phyloP scores from a whole-genome alignment of 2,797 vertebrate species.

The Myripristis murdjan region DNA sequence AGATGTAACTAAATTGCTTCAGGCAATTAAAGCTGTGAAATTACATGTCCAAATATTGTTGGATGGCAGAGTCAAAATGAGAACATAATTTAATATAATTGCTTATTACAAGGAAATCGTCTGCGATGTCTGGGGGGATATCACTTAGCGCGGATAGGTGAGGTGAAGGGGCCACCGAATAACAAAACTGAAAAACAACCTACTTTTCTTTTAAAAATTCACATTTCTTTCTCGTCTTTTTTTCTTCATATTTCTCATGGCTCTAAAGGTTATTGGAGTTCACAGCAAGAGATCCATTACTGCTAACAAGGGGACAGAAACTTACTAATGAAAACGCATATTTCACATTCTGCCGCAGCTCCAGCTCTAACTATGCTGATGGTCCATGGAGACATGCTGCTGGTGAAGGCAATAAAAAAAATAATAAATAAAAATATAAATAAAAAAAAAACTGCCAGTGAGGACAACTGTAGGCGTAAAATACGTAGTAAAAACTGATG shows the following conservation, averaged over 20 bases:
- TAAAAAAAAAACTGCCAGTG: background rate
- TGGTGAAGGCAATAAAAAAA: slow-evolving; percentile 24
- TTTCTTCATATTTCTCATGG: slow-evolving; percentile 4
- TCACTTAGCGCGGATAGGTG: slow-evolving; percentile 30
- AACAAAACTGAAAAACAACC: background rate
- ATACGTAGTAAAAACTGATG: slow-evolving; percentile 12
- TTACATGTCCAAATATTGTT: slow-evolving; percentile 53
- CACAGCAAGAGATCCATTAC: slow-evolving; percentile 24
- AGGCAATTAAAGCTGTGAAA: slow-evolving; percentile 73
- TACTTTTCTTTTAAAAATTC: background rate
- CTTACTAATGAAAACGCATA: slow-evolving; percentile 59
- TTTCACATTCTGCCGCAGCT: slow-evolving; percentile 40
- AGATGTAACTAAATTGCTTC: slow-evolving; percentile 66
- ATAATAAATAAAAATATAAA: too few species aligned
- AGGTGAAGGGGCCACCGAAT: background rate
- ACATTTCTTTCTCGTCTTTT: slow-evolving; percentile 5
- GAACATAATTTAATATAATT: slow-evolving; percentile 77
- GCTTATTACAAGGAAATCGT: slow-evolving; percentile 63
- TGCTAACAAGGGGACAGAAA: slow-evolving; percentile 36
- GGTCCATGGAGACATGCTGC: slow-evolving; percentile 18
- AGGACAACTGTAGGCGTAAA: slow-evolving; percentile 25
- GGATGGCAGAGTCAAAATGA: slow-evolving; percentile 59
- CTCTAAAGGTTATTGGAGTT: slow-evolving; percentile 42
- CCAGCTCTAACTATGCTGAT: slow-evolving; percentile 34
- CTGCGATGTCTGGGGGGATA: slow-evolving; percentile 28